These are phyloP conservation scores for Macaca nemestrina DNA, from an alignment of 2,113 vertebrate genomes.

Conservation along the genomic window DNA sequence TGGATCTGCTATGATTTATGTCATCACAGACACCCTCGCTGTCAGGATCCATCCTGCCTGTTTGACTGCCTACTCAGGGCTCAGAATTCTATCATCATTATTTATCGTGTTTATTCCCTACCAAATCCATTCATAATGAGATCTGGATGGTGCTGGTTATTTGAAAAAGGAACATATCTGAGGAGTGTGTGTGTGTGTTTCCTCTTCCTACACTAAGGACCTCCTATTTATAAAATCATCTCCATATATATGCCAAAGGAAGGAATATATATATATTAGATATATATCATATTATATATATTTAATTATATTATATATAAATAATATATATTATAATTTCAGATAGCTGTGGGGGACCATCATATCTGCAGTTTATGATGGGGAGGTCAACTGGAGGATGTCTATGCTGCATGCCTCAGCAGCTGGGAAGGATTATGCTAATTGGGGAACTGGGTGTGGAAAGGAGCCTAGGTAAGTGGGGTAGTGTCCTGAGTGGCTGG, in stretches of 20 bases:
- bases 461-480: not conserved
- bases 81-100: not conserved
- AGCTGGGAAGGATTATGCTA: conserved; percentile 78
- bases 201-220: not conserved
- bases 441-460: conserved; percentile 74
- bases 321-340: not conserved
- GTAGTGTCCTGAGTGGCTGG: not conserved
- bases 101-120: not conserved
- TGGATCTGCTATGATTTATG: not conserved
- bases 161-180: not conserved
- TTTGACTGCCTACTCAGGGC: not conserved
- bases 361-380: conserved; percentile 78
- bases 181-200: not conserved
- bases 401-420: conserved; percentile 68
- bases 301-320: no score
- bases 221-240: not conserved
- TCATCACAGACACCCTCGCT: not conserved
- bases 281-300: no score
- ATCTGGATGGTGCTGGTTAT: not conserved
- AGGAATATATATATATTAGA: no score
- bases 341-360: conserved; percentile 62
- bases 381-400: conserved; percentile 63
- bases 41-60: not conserved
- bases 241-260: not conserved
- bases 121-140: not conserved